phyloP scores from a whole-genome alignment of 2,113 vertebrate genomes.

The Nibea coibor region DNA sequence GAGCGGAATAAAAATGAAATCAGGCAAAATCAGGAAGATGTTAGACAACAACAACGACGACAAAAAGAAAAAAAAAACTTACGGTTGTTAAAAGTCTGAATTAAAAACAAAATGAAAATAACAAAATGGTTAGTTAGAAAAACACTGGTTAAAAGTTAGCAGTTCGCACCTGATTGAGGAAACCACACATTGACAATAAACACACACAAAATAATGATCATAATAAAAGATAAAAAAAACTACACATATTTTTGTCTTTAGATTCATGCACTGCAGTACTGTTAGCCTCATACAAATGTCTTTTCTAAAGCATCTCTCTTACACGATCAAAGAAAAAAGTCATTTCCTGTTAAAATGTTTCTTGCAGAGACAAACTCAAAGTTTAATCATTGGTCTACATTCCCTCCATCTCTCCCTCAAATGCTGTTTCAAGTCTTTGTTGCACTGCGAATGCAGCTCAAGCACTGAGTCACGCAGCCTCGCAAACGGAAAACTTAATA shows the following conservation, averaged over 20 bases:
- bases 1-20: conserved; percentile 28
- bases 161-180: background rate
- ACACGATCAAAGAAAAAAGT: conserved; percentile 2
- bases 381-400: conserved; percentile 44
- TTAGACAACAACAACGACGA: conserved; percentile 14
- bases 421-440: conserved; percentile 45
- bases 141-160: conserved; percentile 46
- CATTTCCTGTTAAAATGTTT: conserved; percentile 10
- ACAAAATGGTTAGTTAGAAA: conserved; percentile 61
- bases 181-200: conserved; percentile 10
- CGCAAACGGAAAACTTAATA: conserved; percentile 48
- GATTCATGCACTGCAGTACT: background rate
- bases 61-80: conserved; percentile 64
- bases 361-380: conserved; percentile 32
- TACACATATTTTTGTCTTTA: background rate
- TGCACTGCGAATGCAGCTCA: conserved; percentile 27
- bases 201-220: too few species aligned
- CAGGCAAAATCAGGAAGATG: conserved; percentile 28
- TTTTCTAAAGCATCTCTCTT: conserved; percentile 7
- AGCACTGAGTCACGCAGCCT: conserved; percentile 31
- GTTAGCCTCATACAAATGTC: conserved; percentile 14
- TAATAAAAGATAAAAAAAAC: background rate
- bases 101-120: conserved; percentile 49
- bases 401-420: background rate
- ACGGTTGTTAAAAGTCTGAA: conserved; percentile 77